Evolutionary conservation across 1,140 invertebrate genomes (phyloP), one percentile per base, ranked within the genome.

Genomic region (Leptopilina clavipes): DNA sequence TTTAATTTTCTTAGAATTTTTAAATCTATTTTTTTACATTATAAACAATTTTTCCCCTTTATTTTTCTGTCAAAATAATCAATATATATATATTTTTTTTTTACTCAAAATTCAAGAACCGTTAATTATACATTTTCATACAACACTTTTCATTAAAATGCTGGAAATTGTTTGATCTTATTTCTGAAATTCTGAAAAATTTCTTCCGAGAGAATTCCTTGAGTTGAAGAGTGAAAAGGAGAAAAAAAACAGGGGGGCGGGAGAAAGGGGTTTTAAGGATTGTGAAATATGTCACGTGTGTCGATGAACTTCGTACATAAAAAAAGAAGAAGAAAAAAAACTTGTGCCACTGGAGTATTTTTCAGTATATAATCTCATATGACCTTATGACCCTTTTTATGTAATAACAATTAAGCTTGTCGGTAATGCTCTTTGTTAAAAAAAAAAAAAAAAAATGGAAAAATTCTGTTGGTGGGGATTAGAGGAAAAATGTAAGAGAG

Each of bases 381-480:
- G 48, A 52, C 48, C 48, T 52, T 52, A 52, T 52, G 48, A 52
- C 48, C 48, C 48, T 52, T 52, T n/a, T 52, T 17, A 52, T 52
- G 48, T n/a, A 52, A 52, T 52, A 52, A 52, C 48, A 52, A 52
- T 52, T 52, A 52, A 52, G 48, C 48, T 52, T 52, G 48, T 52
- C 14, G 14, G 48, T 52, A 52, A 52, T 52, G 48, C 48, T 52
- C 48, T 17, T 7, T 52, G n/a, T n/a, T 17, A 52, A 52, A 52
- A 52, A 52, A 52, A n/a, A 52, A 52, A 52, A n/a, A 48, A 48
- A 9, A 31, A 31, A 31, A 31, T 31, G 0, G 37, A 40, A 6
- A 40, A 40, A 40, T 40, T n/a, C 0, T 52, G 17, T 52, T 17
- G 48, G 14, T 14, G 45, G 14, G 48, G 48, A 52, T 52, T 52